A percentile compares a stretch with the other conserved stretches of the same genome.
These are phyloP conservation scores for Hemithea aestivaria DNA, from an alignment of 2,888 invertebrate genomes.

Conservation along the genomic window DNA sequence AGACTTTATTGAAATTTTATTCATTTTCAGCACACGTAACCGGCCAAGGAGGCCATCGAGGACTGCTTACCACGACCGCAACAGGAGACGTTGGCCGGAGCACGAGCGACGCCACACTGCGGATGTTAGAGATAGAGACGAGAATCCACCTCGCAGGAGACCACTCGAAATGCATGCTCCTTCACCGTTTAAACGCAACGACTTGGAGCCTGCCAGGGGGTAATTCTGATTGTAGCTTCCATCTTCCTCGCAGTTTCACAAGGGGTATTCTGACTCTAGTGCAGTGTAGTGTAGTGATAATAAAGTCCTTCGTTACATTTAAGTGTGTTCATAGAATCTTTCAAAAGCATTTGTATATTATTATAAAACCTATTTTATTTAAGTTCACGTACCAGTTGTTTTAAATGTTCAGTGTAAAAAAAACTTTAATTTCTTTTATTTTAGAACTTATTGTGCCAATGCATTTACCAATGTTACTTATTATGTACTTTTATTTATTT, in stretches of 20 bases:
- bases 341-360: too few relatives aligned
- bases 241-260: too few relatives aligned
- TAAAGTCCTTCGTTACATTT: too few relatives aligned
- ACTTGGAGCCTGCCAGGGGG: constrained; percentile 1
- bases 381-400: constrained; percentile 3
- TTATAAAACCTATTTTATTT: neutral
- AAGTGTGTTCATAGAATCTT: too few relatives aligned
- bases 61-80: constrained; percentile 54
- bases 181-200: constrained; percentile 20
- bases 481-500: neutral
- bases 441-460: constrained; percentile 29
- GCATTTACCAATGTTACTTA: constrained; percentile 21
- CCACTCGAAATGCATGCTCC: constrained; percentile 29
- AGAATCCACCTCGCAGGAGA: constrained; percentile 19
- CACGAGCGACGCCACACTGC: constrained; percentile 37
- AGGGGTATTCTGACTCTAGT: too few relatives aligned
- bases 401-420: constrained; percentile 2
- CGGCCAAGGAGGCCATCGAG: constrained; percentile 54
- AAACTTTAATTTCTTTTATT: constrained; percentile 10
- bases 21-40: constrained; percentile 46
- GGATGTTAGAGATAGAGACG: constrained; percentile 26
- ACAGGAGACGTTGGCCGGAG: constrained; percentile 51
- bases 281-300: too few relatives aligned
- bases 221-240: too few relatives aligned
- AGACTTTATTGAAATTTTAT: constrained; percentile 34